Evolutionary conservation across 2,888 invertebrate genomes (phyloP).

Genomic region (Yponomeuta cagnagella): DNA sequence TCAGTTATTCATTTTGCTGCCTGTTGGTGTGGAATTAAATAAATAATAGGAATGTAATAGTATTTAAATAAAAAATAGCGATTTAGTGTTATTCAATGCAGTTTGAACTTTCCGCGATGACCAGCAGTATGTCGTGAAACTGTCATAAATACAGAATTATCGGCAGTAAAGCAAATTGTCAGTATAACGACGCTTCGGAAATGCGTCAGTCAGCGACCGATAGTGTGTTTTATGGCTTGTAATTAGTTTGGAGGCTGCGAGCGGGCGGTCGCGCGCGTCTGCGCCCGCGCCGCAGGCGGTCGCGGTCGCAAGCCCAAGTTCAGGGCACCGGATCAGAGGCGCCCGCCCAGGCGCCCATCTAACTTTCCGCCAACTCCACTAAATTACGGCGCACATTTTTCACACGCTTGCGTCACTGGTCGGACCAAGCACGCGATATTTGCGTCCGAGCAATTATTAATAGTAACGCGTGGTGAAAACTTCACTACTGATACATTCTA

Average conservation of each 20-base stretch:
- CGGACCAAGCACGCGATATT: conserved; percentile 61
- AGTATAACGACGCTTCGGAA: conserved; percentile 20
- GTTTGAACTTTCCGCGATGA: neutral
- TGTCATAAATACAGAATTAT: conserved; percentile 4
- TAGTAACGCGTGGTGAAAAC: conserved; percentile 66
- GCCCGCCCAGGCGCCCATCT: conserved; percentile 51
- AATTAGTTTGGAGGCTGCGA: conserved; percentile 26
- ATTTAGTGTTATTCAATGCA: neutral
- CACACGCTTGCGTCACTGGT: conserved; percentile 69
- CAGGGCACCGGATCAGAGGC: conserved; percentile 34
- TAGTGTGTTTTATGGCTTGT: conserved; percentile 47
- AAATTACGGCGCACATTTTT: conserved; percentile 69
- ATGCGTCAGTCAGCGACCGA: conserved; percentile 30
- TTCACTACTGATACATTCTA: conserved; percentile 63
- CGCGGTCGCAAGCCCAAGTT: conserved; percentile 15
- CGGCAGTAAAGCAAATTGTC: conserved; percentile 11
- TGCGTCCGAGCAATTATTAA: conserved; percentile 65
- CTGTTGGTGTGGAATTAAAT: too few relatives aligned
- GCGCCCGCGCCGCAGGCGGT: neutral
- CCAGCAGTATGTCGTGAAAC: neutral
- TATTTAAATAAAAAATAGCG: neutral
- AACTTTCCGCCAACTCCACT: conserved; percentile 53
- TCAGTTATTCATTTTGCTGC: neutral
- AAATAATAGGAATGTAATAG: neutral
- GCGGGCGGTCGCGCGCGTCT: conserved; percentile 18